phyloP scores from a whole-genome alignment of 2,113 vertebrate species.

The Apteryx owenii region DNA sequence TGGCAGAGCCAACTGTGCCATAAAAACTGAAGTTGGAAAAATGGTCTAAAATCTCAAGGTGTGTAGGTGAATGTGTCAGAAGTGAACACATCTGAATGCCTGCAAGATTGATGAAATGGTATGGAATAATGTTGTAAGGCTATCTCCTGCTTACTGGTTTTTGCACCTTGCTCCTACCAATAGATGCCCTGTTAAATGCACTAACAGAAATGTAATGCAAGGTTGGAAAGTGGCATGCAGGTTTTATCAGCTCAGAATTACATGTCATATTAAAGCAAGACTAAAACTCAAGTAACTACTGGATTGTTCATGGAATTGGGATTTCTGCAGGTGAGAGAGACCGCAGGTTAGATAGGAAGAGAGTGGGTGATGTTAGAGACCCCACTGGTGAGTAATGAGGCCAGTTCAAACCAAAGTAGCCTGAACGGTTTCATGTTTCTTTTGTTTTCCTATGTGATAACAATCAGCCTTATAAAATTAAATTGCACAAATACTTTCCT shows the following conservation, averaged over 20 bases:
- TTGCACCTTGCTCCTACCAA: background rate
- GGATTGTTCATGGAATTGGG: background rate
- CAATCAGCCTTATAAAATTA: background rate
- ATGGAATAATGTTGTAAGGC: background rate
- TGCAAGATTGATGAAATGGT: background rate
- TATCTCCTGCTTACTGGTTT: background rate
- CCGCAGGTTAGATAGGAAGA: background rate
- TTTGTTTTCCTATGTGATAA: background rate
- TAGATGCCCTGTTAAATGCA: rapidly evolving
- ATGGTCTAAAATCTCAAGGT: background rate
- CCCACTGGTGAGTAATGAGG: too few species aligned
- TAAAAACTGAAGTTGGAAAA: background rate
- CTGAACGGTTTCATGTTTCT: background rate
- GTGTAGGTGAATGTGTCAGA: background rate
- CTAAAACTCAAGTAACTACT: background rate
- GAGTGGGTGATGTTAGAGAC: rapidly evolving
- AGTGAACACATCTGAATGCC: background rate
- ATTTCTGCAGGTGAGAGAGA: background rate
- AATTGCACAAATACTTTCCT: background rate
- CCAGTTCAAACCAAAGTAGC: background rate
- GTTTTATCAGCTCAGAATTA: background rate
- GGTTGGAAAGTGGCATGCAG: background rate
- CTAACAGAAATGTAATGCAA: background rate
- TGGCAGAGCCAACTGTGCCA: background rate
- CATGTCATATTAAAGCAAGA: background rate